phyloP scores from a whole-genome alignment of 1,140 invertebrate species.

The Druon quercuslanigerum region DNA sequence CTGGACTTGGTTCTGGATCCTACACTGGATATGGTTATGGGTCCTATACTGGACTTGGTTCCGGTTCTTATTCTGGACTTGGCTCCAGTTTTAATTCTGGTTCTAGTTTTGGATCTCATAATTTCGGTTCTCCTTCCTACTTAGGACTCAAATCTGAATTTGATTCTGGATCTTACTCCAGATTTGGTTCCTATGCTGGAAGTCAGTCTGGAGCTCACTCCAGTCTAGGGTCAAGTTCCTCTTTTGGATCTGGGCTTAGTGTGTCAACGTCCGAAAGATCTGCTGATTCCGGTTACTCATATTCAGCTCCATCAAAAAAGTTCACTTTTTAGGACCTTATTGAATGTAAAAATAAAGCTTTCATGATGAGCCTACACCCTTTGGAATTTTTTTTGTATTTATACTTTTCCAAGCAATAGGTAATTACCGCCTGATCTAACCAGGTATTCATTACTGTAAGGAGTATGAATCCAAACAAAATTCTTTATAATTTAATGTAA shows the following conservation, averaged over 20 bases:
- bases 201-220: constrained; percentile 8
- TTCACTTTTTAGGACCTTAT: background rate
- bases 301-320: constrained; percentile 22
- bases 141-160: background rate
- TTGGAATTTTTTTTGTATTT: too few relatives aligned
- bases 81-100: constrained; percentile 1
- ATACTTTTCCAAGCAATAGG: too few relatives aligned
- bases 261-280: background rate
- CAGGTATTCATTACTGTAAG: too few relatives aligned
- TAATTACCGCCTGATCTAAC: too few relatives aligned
- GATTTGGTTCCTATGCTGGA: background rate
- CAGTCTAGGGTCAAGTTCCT: background rate
- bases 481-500: too few relatives aligned
- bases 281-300: constrained; percentile 31
- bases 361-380: too few relatives aligned
- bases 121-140: constrained; percentile 1
- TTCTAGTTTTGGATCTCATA: constrained; percentile 12
- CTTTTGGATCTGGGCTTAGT: background rate
- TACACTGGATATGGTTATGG: background rate
- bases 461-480: too few relatives aligned
- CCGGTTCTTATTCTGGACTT: background rate
- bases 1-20: background rate
- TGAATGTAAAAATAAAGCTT: too few relatives aligned
- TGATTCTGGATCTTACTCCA: constrained; percentile 17
- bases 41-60: constrained; percentile 11